Base-by-base conservation (phyloP, 2,888 invertebrate genomes). In the Kryphioiulus occultus region DNA sequence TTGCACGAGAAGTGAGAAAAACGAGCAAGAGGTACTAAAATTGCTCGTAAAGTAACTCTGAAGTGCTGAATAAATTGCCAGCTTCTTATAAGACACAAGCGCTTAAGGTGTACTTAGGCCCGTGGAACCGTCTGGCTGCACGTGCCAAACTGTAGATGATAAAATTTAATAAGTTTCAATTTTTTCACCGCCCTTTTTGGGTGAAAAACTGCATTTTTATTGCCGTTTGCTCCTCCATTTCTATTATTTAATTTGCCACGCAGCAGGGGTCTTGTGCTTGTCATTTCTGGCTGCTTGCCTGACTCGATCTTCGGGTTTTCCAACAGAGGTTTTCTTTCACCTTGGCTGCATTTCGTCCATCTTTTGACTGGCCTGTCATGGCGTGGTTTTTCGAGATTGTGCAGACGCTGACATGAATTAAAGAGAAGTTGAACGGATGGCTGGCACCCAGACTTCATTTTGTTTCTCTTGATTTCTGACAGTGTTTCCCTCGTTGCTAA, bases 141-240 rank as follows among this genome's bases (percentile, higher is more conserved):
- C 59, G 19, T 19, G 59, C 4, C 15, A 59, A 59, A 59, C 19
- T 59, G 19, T 22, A 3, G 17, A 22, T 22, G 22, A 59, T 59
- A 59, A 59, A 59, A 59, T 59, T 59, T 59, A 59, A 59, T 59
- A 59, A 59, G 59, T 59, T 59, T 22, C 59, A 59, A 22, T 59
- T 22, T 59, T 59, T 22, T 59, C 59, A 3, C 3, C 19, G n/a
- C 5, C 3, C 22, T n/a, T 59, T n/a, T 22, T 59, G n/a, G 22
- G 22, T 22, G n/a, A n/a, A 22, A 59, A 59, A 59, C 59, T 59
- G n/a, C 22, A 5, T 59, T 59, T 59, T 59, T 59, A 59, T 59
- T 22, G 59, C 22, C n/a, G 22, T 53, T 59, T 22, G 22, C 22
- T 22, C 47, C 59, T 59, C 59, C n/a, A 22, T 59, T 59, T 59